A percentile compares a stretch with the other conserved stretches of the same genome.
These are phyloP conservation scores for Spisula solida DNA, from an alignment of 2,888 invertebrate species.

Conservation along the genomic window DNA sequence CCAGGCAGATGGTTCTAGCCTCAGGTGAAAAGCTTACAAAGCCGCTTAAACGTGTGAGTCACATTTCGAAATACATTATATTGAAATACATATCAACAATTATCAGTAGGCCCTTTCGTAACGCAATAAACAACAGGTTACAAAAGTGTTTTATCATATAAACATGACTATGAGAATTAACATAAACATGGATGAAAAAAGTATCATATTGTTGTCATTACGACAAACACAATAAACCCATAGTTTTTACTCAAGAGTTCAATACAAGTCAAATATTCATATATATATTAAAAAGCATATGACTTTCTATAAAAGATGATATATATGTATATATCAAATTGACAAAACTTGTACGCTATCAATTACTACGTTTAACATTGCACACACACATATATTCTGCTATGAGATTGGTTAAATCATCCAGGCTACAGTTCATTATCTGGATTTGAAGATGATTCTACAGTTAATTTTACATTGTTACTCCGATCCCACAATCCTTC, in stretches of 20 bases:
- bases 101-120: conserved; percentile 21
- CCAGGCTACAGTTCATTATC: conserved; percentile 14
- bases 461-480: neutral
- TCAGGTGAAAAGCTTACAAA: conserved; percentile 7
- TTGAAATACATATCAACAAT: neutral
- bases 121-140: conserved; percentile 22
- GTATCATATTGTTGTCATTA: conserved; percentile 15
- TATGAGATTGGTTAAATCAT: conserved; percentile 39
- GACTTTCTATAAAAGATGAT: conserved; percentile 49
- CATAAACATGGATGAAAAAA: conserved; percentile 22
- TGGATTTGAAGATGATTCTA: neutral
- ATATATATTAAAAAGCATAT: conserved; percentile 49
- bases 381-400: conserved; percentile 43
- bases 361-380: conserved; percentile 46
- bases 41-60: neutral
- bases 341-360: conserved; percentile 48
- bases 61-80: conserved; percentile 17
- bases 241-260: conserved; percentile 17
- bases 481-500: neutral
- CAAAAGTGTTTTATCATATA: conserved; percentile 11
- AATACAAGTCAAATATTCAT: conserved; percentile 37
- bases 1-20: neutral
- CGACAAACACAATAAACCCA: conserved; percentile 16
- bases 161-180: conserved; percentile 22
- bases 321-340: conserved; percentile 43